Percentiles rank a stretch among this genome's conserved stretches.
phyloP scores from a whole-genome alignment of 2,797 vertebrate species.

The Neomorphus geoffroyi region DNA sequence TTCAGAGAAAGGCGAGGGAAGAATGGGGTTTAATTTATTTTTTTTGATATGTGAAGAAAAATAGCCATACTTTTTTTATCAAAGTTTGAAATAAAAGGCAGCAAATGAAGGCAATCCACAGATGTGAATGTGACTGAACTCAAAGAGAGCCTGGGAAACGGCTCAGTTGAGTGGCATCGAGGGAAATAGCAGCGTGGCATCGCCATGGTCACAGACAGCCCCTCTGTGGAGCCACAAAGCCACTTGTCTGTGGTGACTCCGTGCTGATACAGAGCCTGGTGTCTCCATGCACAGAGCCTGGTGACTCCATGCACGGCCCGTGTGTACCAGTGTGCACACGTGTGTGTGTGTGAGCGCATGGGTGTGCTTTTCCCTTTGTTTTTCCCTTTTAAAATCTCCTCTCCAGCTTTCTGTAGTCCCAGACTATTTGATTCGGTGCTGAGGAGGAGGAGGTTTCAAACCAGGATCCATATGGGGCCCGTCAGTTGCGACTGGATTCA shows the following conservation, averaged over 20 bases:
- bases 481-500: constrained; percentile 64
- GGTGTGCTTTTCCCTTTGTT: neutral
- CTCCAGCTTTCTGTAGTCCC: neutral
- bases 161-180: neutral
- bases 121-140: neutral
- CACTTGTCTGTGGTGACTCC: neutral
- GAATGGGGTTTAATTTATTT: neutral
- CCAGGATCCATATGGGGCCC: constrained; percentile 60
- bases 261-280: fast-evolving
- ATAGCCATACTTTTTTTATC: neutral
- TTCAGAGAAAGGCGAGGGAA: neutral
- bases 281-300: too few species aligned
- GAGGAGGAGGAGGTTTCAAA: constrained; percentile 46
- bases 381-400: neutral
- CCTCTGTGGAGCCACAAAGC: constrained; percentile 7
- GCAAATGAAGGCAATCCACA: neutral
- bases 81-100: constrained; percentile 29
- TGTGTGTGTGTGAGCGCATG: fast-evolving
- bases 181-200: neutral
- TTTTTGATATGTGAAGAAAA: neutral
- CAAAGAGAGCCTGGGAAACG: neutral
- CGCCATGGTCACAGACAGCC: constrained; percentile 10
- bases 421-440: neutral
- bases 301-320: too few species aligned
- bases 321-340: neutral